phyloP scores from a whole-genome alignment of 2,113 vertebrate species.

The Pedionomus torquatus region DNA sequence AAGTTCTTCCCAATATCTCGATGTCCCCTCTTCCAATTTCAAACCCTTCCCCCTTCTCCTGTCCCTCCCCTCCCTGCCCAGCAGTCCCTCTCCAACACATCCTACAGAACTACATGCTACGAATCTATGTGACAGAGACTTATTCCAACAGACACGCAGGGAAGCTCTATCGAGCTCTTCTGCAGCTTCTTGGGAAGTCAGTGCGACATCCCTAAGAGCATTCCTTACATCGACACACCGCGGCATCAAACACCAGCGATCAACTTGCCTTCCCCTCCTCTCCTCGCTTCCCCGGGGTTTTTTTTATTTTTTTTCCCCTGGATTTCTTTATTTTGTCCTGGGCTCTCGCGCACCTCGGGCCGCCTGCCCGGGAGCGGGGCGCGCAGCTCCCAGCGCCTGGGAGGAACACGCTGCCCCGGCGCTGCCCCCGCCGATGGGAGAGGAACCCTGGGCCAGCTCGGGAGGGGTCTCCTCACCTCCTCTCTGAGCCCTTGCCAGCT shows the following conservation, averaged over 20 bases:
- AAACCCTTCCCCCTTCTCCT: too few species aligned
- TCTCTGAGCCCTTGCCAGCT: background rate
- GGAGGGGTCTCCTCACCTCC: background rate
- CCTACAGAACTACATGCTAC: background rate
- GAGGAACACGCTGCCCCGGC: background rate
- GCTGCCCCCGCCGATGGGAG: background rate
- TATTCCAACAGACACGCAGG: accelerated
- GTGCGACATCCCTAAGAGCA: background rate
- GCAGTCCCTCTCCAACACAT: too few species aligned
- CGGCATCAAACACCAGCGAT: accelerated
- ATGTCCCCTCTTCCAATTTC: too few species aligned
- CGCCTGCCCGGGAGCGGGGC: background rate
- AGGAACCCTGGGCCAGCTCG: background rate
- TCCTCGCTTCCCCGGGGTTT: background rate
- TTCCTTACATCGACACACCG: accelerated
- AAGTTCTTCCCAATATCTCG: too few species aligned
- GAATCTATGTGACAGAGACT: background rate
- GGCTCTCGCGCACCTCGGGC: background rate
- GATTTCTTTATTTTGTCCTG: background rate
- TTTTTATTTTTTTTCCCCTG: background rate
- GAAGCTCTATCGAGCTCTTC: background rate
- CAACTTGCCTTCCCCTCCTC: background rate
- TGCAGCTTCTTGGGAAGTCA: background rate
- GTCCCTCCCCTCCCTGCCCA: too few species aligned
- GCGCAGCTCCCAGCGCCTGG: background rate